Evolutionary conservation across 1,140 invertebrate species (phyloP).

Genomic region (Aethina tumida): DNA sequence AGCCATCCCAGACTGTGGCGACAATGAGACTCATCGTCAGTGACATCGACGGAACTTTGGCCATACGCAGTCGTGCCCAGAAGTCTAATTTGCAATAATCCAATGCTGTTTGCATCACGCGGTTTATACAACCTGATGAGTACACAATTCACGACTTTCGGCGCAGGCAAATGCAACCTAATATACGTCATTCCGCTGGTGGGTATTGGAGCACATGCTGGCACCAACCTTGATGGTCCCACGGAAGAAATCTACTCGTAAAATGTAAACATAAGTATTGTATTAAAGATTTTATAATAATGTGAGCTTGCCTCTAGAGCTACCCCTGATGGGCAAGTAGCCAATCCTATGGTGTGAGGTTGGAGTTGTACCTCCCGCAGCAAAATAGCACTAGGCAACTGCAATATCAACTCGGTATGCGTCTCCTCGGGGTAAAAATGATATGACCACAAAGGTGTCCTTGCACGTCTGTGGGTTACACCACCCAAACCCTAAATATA

Average conservation of each 20-base stretch:
- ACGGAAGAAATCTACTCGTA: conserved; percentile 43
- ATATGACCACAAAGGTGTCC: conserved; percentile 84
- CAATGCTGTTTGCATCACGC: conserved; percentile 76
- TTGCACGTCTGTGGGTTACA: conserved; percentile 62
- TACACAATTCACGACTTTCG: conserved; percentile 65
- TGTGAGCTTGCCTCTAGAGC: conserved; percentile 55
- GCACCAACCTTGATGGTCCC: conserved; percentile 44
- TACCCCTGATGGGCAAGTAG: conserved; percentile 84
- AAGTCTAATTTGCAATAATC: conserved; percentile 76
- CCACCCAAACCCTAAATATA: conserved; percentile 7
- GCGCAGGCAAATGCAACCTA: conserved; percentile 66
- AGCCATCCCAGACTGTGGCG: conserved; percentile 45
- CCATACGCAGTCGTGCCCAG: conserved; percentile 71
- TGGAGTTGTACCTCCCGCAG: conserved; percentile 83
- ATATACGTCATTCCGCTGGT: conserved; percentile 82
- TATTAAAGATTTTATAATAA: neutral
- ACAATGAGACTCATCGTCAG: conserved; percentile 31
- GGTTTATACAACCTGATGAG: conserved; percentile 68
- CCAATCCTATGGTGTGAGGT: conserved; percentile 73
- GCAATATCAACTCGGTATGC: conserved; percentile 75
- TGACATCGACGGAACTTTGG: conserved; percentile 35
- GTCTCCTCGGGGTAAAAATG: conserved; percentile 87
- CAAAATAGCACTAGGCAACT: conserved; percentile 80
- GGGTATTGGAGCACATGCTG: conserved; percentile 59
- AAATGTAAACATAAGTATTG: neutral